Conservation (phyloP, 2,113 vertebrate species). For the Collichthys lucidus region DNA sequence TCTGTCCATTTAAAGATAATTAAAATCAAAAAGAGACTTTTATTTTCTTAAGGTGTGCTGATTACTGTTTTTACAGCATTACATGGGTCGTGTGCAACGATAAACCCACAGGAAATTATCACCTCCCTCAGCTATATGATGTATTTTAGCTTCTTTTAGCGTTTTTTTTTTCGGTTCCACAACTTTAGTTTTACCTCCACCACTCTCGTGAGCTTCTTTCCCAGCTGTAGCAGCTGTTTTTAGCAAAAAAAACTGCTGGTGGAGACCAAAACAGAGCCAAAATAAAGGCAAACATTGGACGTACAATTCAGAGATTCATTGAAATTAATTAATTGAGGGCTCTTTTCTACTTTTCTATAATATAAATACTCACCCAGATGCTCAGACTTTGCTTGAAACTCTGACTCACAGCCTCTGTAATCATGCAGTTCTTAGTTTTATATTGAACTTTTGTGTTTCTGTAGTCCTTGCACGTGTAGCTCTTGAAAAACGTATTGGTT, state of each 20-base stretch:
- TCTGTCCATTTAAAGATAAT: not conserved
- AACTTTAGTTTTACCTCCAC: not conserved
- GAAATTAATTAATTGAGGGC: not conserved
- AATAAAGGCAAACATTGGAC: not conserved
- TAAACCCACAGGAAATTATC: not conserved
- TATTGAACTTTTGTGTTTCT: not conserved
- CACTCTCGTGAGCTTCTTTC: no score
- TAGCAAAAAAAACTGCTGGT: not conserved
- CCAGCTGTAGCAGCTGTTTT: no score
- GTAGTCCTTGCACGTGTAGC: not conserved
- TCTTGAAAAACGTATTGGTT: not conserved
- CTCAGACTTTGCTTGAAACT: not conserved
- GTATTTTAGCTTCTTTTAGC: not conserved
- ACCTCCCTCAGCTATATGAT: not conserved
- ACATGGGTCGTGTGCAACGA: not conserved
- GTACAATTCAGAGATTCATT: not conserved
- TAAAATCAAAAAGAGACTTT: not conserved
- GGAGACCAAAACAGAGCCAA: not conserved
- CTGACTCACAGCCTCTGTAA: not conserved
- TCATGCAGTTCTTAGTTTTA: not conserved
- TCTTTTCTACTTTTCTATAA: not conserved
- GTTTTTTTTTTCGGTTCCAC: not conserved
- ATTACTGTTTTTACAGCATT: no score
- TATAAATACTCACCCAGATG: not conserved
- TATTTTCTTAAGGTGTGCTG: not conserved